Conservation (phyloP, 2,797 vertebrate genomes). For the Lacerta bilineata region DNA sequence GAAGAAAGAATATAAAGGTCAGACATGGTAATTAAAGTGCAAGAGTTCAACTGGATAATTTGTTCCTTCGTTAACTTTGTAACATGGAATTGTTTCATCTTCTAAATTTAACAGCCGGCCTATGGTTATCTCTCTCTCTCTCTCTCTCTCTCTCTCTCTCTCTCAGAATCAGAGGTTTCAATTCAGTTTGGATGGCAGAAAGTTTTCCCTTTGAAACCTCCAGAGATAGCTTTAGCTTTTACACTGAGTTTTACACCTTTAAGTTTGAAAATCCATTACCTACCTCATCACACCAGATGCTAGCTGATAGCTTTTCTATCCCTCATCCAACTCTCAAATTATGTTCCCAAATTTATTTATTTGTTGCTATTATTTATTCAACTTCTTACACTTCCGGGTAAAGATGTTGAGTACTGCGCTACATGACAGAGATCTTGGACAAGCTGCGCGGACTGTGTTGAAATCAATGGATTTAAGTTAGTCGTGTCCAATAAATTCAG, state of each 20-base stretch:
- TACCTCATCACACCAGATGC: background rate
- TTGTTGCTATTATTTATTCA: too few relatives aligned
- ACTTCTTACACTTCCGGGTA: too few relatives aligned
- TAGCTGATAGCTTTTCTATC: background rate
- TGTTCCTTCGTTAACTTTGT: slow-evolving; percentile 33
- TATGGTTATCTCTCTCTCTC: background rate
- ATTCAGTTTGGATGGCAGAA: slow-evolving; percentile 8
- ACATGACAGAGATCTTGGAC: too few relatives aligned
- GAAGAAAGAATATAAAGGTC: slow-evolving; percentile 24
- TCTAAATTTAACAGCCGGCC: slow-evolving; percentile 23
- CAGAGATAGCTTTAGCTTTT: slow-evolving; percentile 7
- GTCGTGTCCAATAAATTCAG: too few relatives aligned
- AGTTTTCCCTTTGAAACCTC: background rate
- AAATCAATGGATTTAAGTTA: too few relatives aligned
- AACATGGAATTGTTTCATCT: slow-evolving; percentile 36
- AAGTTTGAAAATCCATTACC: background rate
- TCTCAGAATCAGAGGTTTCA: background rate
- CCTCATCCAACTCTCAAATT: background rate
- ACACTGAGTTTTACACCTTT: background rate
- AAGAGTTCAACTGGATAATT: slow-evolving; percentile 46
- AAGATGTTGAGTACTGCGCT: too few relatives aligned
- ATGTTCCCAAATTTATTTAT: background rate
- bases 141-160: too few relatives aligned
- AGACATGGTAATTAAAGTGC: slow-evolving; percentile 37
- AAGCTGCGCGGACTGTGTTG: rapidly evolving